These are phyloP conservation scores for Triplophysa tibetana DNA, from an alignment of 2,113 vertebrate species.

Conservation along the genomic window DNA sequence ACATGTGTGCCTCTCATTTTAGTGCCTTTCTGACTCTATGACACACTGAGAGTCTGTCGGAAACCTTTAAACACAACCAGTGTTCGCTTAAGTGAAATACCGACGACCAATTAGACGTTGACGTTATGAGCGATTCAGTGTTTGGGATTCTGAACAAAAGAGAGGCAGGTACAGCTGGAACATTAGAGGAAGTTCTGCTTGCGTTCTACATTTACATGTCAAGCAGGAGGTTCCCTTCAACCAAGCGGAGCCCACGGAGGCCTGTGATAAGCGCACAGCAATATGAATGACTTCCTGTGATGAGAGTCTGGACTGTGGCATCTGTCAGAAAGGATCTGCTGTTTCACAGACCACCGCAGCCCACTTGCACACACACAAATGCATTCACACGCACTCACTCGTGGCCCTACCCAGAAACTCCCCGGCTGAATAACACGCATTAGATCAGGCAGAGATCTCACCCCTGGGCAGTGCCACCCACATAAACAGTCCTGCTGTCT, in stretches of 20 bases:
- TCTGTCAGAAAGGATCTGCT: constrained; percentile 65
- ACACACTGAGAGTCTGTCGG: constrained; percentile 4
- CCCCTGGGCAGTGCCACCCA: constrained; percentile 74
- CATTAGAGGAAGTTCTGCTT: constrained; percentile 46
- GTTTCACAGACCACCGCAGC: constrained; percentile 42
- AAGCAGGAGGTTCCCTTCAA: constrained; percentile 32
- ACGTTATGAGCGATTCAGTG: constrained; percentile 24
- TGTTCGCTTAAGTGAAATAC: constrained; percentile 6
- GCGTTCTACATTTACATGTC: constrained; percentile 19
- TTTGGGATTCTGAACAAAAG: constrained; percentile 33
- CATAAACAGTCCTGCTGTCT: constrained; percentile 68
- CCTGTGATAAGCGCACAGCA: constrained; percentile 62
- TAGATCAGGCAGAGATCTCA: constrained; percentile 36
- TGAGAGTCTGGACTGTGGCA: constrained; percentile 74
- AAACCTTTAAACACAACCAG: neutral
- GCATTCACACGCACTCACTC: constrained; percentile 58
- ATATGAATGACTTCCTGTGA: constrained; percentile 77
- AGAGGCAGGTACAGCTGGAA: constrained; percentile 52
- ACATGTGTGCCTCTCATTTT: constrained; percentile 47
- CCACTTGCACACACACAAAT: constrained; percentile 53
- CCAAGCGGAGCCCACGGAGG: constrained; percentile 61
- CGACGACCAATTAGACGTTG: constrained; percentile 38
- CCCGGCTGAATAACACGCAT: constrained; percentile 42
- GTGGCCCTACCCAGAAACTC: constrained; percentile 34
- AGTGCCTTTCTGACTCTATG: constrained; percentile 14